phyloP scores from a whole-genome alignment of 2,113 vertebrate species.

The Chelonoidis abingdonii region DNA sequence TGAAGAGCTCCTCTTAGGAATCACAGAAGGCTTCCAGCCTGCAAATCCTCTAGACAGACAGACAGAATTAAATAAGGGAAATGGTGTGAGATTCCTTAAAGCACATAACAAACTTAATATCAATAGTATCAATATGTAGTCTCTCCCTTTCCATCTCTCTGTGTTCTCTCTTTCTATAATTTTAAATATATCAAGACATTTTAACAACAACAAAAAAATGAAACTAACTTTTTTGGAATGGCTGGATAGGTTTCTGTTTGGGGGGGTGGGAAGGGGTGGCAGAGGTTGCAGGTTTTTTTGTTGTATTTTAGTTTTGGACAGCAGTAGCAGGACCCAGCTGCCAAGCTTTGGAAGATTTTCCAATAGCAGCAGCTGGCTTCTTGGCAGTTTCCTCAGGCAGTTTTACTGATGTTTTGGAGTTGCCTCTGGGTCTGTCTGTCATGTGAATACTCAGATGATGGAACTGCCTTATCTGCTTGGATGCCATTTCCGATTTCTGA shows the following conservation, averaged over 20 bases:
- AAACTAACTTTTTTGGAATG: not conserved
- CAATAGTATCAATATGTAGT: not conserved
- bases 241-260: not conserved
- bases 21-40: not conserved
- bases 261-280: no score
- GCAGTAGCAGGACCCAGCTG: conserved; percentile 59
- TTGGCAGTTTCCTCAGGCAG: conserved; percentile 66
- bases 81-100: not conserved
- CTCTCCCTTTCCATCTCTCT: not conserved
- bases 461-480: not conserved
- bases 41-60: not conserved
- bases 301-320: conserved; percentile 24
- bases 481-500: not conserved
- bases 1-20: not conserved
- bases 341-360: conserved; percentile 57
- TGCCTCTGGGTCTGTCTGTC: conserved; percentile 42
- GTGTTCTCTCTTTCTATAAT: not conserved
- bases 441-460: conserved; percentile 30
- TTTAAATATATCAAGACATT: not conserved
- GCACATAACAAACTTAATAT: not conserved
- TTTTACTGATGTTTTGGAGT: conserved; percentile 53
- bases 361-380: conserved; percentile 64
- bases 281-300: no score
- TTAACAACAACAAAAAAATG: not conserved
- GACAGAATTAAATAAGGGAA: not conserved